Base-by-base conservation (phyloP, 2,113 vertebrate genomes). In the Cavia porcellus region DNA sequence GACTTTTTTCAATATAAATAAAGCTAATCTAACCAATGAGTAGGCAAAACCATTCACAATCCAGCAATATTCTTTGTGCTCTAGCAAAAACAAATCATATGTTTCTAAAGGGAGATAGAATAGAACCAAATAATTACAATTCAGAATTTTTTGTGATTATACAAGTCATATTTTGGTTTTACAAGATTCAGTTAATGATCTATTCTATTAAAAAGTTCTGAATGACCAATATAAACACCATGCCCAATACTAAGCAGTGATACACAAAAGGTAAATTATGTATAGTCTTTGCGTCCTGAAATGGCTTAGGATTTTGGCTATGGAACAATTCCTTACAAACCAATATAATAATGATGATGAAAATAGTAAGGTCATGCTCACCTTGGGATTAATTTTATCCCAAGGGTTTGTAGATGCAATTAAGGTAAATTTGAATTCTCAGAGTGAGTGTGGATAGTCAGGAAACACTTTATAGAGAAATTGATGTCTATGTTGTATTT, bases 121-220 rank as follows among this genome's bases (percentile, higher is more conserved):
- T 75, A 52, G n/a, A 15, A 47, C 35, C 30, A 7, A 79, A 93
- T 74, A 74, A 38, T 32, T 84, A 82, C 1, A 84, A 87, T 3
- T 92, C 47, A 81, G 25, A 95, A 74, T n/a, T 62, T 5, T 86
- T 92, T 80, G 10, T 75, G 24, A 0, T 68, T 81, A 38, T 84
- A 85, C 13, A 7, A 57, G 9, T 86, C 1, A 68, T 90, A 30
- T 38, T 74, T 91, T 64, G 7, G 13, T 81, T 84, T 95, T 89
- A n/a, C 6, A 68, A 91, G 9, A 82, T 61, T 84, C 15, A 66
- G 35, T 66, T 87, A 90, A 32, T 61, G 4, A 64, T 59, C 28
- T 86, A 38, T 22, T 95, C 19, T 28, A 94, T 57, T 77, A 91
- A 96, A 94, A 95, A 77, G 1, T 80, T 62, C 4, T 80, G 30